Evolutionary conservation across 2,113 vertebrate species (phyloP).

Genomic region (Cryptomyrus ogoouensis): DNA sequence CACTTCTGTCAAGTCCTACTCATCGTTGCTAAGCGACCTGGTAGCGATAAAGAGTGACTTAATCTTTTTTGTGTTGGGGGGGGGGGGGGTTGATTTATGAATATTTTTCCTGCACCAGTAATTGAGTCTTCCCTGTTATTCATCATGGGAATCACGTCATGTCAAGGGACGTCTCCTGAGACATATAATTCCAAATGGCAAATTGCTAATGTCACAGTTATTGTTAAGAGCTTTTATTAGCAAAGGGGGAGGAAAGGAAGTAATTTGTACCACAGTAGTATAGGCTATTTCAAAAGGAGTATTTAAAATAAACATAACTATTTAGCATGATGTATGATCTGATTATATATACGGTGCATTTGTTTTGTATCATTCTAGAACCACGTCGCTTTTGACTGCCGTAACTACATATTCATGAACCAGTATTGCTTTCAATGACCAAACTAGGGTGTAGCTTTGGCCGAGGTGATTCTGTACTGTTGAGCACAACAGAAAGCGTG

Average conservation of each 20-base stretch:
- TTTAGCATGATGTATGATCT: neutral
- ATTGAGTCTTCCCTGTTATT: slow-evolving; percentile 1
- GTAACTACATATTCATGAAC: neutral
- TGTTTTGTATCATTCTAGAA: neutral
- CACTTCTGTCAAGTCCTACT: slow-evolving; percentile 18
- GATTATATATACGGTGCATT: neutral
- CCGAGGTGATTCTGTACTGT: neutral
- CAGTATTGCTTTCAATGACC: neutral
- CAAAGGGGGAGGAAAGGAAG: neutral
- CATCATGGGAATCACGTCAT: neutral
- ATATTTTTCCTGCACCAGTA: slow-evolving; percentile 26
- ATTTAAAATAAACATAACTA: neutral
- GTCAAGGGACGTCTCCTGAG: neutral
- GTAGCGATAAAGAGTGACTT: slow-evolving; percentile 27
- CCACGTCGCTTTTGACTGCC: neutral
- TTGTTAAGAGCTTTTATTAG: neutral
- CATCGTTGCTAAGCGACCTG: slow-evolving; percentile 39
- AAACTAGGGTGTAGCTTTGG: neutral
- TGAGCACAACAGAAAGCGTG: neutral
- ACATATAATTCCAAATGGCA: neutral
- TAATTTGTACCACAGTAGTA: neutral
- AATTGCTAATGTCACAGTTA: neutral
- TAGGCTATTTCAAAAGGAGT: neutral
- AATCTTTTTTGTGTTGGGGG: slow-evolving; percentile 8
- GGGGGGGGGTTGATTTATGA: slow-evolving; percentile 22